Base-by-base conservation (phyloP, 2,888 invertebrate species). In the Perdita meconis region DNA sequence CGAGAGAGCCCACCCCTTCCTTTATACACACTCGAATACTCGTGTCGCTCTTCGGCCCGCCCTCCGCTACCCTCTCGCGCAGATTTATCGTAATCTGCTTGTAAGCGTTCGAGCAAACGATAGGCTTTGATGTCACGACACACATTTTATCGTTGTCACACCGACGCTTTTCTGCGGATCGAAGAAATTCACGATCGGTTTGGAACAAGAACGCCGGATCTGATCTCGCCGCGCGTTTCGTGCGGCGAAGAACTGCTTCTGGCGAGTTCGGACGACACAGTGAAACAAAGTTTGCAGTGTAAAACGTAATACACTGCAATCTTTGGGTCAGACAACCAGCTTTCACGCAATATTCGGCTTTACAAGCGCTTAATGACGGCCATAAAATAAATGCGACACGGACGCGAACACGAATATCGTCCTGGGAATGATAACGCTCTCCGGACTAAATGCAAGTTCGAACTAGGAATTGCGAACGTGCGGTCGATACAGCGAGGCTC, bases 1-100 rank as follows among this genome's bases (percentile, higher is more conserved):
- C 72, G 57, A 69, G 51, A 69, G 51, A 26, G 22, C 19, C 55
- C 47, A 40, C 22, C 61, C 65, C 47, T 34, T 40, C 44, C 69
- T 73, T 75, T 59, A 61, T 57, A 63, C 77, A 60, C 59, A 30
- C 72, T 56, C 71, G 68, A 67, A 77, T 47, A 65, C 40, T 63
- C 56, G 72, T 5, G 60, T 70, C 55, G 56, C 36, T 66, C 50
- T 64, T 66, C n/a, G 19, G 76, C 19, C 24, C 60, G 30, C 47
- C 50, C 19, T 19, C 2, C 26, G 22, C 57, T 6, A 53, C 55
- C 47, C 44, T 67, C 38, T 53, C 26, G 57, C 64, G 47, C 56
- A 24, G 57, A 66, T 79, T 67, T 42, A 12, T 63, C 44, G 26
- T 70, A 72, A 75, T 70, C 70, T 75, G 10, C 40, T 65, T 55